Conservation (phyloP, 2,888 invertebrate species). For the Acrocyrtus sp. region DNA sequence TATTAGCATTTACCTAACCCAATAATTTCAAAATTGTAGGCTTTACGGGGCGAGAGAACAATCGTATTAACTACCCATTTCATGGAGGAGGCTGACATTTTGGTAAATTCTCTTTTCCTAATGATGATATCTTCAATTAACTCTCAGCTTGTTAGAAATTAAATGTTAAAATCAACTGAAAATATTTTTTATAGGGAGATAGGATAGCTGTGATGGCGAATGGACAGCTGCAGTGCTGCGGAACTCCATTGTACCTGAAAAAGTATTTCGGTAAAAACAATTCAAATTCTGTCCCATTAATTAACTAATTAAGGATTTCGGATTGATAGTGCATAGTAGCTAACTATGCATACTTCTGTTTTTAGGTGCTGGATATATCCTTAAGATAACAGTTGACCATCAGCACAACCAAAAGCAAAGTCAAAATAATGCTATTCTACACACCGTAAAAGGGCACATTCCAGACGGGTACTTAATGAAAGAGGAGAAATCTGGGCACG, state of each 20-base stretch:
- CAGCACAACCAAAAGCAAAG: not conserved
- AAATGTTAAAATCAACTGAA: no score
- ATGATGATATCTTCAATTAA: no score
- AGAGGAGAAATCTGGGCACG: constrained; percentile 15
- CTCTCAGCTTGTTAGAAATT: no score
- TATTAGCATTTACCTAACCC: not conserved
- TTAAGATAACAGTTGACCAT: constrained; percentile 70
- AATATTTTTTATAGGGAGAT: constrained; percentile 73
- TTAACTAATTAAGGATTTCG: no score
- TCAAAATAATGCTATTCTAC: constrained; percentile 60
- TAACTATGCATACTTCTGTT: constrained; percentile 65
- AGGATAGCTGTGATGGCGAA: constrained; percentile 85
- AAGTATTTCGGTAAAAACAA: constrained; percentile 67
- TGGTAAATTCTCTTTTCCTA: no score
- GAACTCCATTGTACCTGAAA: constrained; percentile 86
- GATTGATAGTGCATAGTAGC: not conserved
- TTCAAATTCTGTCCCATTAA: no score
- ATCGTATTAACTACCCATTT: constrained; percentile 93
- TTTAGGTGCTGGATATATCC: constrained; percentile 78
- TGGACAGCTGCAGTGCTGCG: constrained; percentile 80
- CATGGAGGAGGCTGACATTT: constrained; percentile 94
- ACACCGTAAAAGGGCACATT: constrained; percentile 66
- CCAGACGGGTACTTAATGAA: constrained; percentile 65
- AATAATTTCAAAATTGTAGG: constrained; percentile 55
- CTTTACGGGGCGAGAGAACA: constrained; percentile 76